Base-by-base conservation (phyloP, 2,888 invertebrate species). In the Branchipolynoe longqiensis region DNA sequence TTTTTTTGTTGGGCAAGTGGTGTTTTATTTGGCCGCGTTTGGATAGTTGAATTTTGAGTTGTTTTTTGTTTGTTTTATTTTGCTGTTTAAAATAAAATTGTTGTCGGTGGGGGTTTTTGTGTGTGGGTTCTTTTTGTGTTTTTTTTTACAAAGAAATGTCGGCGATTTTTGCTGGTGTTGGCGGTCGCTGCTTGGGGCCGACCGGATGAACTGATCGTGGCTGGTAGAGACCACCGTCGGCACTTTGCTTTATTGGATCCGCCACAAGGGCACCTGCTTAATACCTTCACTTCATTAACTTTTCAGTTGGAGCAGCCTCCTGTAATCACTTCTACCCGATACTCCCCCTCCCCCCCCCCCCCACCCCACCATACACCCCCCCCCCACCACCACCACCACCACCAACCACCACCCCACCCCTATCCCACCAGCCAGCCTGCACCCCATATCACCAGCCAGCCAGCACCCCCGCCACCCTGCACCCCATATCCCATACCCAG, bases 161-260 rank as follows among this genome's bases (percentile, higher is more conserved):
- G 48, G 48, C 48, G 18, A 25, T 58, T 58, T 8, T 58, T 58
- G 18, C 25, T 8, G 58, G 4, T 8, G 58, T n/a, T 8, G 12
- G 58, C n/a, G 58, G 58, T n/a, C 25, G 4, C n/a, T 8, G 58
- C 4, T n/a, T 58, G 58, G n/a, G n/a, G 25, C 58, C 12, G 58
- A 58, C 48, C 48, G 18, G 48, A 12, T 48, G 48, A 48, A 18
- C 48, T 18, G 48, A 18, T 48, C 18, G 48, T 12, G 48, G 8
- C 58, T 58, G 58, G 12, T n/a, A n/a, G 58, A 8, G 12, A 58
- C 58, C 58, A n/a, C 14, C 58, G 25, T 58, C 69, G 38, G 69
- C 36, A 69, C 33, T 69, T 69, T 69, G 69, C 69, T 69, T 69
- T 69, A 69, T 69, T 69, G 69, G 69, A 33, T 69, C 69, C 33